Base-by-base conservation (phyloP, 2,888 invertebrate species). In the Sicus ferrugineus region DNA sequence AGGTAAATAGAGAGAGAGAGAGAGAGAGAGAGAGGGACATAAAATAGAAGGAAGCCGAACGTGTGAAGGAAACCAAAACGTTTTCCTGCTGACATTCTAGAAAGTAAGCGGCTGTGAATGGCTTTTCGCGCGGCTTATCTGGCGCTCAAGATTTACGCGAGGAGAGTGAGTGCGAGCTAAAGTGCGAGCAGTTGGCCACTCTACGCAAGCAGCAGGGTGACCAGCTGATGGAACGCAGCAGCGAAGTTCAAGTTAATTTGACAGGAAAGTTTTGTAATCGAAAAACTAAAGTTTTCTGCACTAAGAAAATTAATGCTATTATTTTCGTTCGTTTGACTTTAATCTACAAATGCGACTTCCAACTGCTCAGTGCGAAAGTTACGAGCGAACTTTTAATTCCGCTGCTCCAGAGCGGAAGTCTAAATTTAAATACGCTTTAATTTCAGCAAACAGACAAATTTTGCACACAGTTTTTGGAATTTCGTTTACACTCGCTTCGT, bases 361-460 rank as follows among this genome's bases (percentile, higher is more conserved):
- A n/a, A n/a, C n/a, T n/a, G n/a, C n/a, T n/a, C n/a, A n/a, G n/a
- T n/a, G n/a, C n/a, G n/a, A n/a, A n/a, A n/a, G n/a, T n/a, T n/a
- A 38, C 38, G 38, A 38, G 11, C 38, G 38, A 38, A 38, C 6
- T 38, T 38, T 11, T 38, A 38, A 9, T 38, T 38, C 38, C 38
- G 38, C 11, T 6, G 38, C 6, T 38, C n/a, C n/a, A n/a, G n/a
- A n/a, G 14, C 42, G n/a, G n/a, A 42, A 7, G n/a, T 42, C 5
- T 7, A 42, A 42, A 42, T 16, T 42, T 42, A n/a, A 42, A 2
- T 7, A 42, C 14, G n/a, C n/a, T 1, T 42, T 42, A 42, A n/a
- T 2, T 1, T 42, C 0, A 16, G 56, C 38, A 66, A 66, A 56
- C 66, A 66, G 54, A 66, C 56, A 66, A 66, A 66, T 66, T 66